Evolutionary conservation across 2,888 invertebrate genomes (phyloP), one percentile per base, ranked within the genome.

Genomic region (Tinea pellionella): DNA sequence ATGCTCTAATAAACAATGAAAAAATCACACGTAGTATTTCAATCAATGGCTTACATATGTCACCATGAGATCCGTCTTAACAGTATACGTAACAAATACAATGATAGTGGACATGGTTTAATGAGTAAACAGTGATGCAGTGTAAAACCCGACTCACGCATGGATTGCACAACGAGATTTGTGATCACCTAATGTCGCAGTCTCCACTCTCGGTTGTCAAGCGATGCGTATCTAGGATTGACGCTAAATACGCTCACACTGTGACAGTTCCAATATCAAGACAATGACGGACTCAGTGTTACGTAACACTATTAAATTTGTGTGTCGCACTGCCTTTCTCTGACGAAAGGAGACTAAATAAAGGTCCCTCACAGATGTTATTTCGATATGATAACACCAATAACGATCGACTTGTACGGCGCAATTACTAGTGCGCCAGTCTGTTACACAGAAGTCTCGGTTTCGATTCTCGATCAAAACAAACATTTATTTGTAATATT

Each of bases 221-320:
- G 47, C 61, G 59, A 59, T 58, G 37, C 53, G 41, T 61, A 58
- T 61, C 59, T 47, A 19, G 72, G 83, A 85, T 77, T 86, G 86
- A 86, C 85, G 78, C 78, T 87, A 86, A 86, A 87, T 86, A 83
- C 82, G 79, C 78, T 71, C 68, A 70, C 77, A 68, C 75, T 73
- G 78, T 83, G 83, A 84, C 85, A 85, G 77, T 74, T 74, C 71
- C 80, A 78, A 80, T 84, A 84, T 78, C 80, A 74, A 80, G 76
- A 86, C 87, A 85, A 86, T 85, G 84, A 84, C 79, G 77, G 75
- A 75, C 79, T 69, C 63, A 66, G 67, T 67, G 69, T 86, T 85
- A 72, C 75, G 79, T 74, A 83, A 87, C 73, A 69, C 74, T 73
- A 76, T 78, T 81, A 78, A 74, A 43, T n/a, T 43, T 30, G 51